phyloP scores from a whole-genome alignment of 2,888 invertebrate genomes.

The Pollenia griseotomentosa region DNA sequence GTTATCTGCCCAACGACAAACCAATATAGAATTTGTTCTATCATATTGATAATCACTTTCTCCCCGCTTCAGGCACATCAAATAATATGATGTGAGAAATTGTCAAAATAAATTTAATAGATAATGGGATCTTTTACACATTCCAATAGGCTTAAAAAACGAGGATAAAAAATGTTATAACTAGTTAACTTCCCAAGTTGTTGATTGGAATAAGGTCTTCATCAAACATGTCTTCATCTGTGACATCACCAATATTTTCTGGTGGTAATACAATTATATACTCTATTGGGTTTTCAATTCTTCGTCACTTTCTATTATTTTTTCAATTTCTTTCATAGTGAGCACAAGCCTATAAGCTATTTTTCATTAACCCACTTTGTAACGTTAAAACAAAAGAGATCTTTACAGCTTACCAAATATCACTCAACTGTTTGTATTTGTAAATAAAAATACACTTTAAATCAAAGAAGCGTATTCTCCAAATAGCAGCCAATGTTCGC shows the following conservation, averaged over 20 bases:
- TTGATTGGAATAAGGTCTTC: constrained; percentile 22
- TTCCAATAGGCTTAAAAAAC: too few relatives aligned
- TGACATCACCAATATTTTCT: constrained; percentile 17
- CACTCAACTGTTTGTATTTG: constrained; percentile 4
- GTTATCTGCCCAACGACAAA: too few relatives aligned
- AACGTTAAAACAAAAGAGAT: not conserved
- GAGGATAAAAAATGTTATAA: constrained; percentile 10
- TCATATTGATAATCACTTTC: too few relatives aligned
- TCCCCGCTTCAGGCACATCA: too few relatives aligned
- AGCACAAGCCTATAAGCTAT: constrained; percentile 15
- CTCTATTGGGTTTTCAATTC: constrained; percentile 28
- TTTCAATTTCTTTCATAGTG: constrained; percentile 19
- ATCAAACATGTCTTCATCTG: constrained; percentile 25
- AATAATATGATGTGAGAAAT: too few relatives aligned
- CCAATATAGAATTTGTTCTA: too few relatives aligned
- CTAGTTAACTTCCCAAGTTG: not conserved
- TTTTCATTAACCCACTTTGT: constrained; percentile 13
- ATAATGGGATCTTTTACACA: too few relatives aligned
- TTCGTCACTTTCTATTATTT: constrained; percentile 25
- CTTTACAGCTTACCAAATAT: not conserved
- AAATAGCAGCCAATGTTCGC: too few relatives aligned
- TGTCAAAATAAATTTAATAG: too few relatives aligned
- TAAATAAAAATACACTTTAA: not conserved
- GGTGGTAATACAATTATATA: constrained; percentile 19
- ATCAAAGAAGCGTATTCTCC: not conserved